A percentile compares a stretch with the other conserved stretches of the same genome.
Evolutionary conservation across 2,888 invertebrate genomes (phyloP).

Genomic region (Nephrotoma guestfalica): DNA sequence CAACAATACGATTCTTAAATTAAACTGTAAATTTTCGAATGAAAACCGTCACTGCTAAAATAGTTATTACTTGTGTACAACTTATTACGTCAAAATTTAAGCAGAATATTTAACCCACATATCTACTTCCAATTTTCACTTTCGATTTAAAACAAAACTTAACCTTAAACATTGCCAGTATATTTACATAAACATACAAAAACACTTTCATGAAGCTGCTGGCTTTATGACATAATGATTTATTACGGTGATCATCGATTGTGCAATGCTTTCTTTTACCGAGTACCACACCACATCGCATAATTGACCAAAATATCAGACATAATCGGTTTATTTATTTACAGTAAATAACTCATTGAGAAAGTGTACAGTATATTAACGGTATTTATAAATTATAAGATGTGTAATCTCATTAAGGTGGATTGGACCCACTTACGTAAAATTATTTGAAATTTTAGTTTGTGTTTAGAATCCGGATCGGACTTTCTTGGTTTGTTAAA

Average conservation of each 20-base stretch:
- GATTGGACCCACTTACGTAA: neutral
- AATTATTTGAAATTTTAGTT: neutral
- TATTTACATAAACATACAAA: neutral
- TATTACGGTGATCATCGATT: neutral
- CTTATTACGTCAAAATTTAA: neutral
- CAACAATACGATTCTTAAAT: no score
- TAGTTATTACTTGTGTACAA: neutral
- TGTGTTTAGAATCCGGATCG: no score
- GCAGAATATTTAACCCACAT: neutral
- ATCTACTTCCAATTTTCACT: neutral
- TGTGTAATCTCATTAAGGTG: neutral
- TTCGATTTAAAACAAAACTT: neutral
- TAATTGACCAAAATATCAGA: neutral
- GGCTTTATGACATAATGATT: neutral
- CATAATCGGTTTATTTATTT: neutral
- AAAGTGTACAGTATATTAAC: no score
- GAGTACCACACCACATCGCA: neutral
- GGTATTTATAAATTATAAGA: neutral
- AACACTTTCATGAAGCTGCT: neutral
- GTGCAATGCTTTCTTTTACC: neutral
- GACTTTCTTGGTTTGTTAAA: no score
- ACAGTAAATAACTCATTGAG: no score
- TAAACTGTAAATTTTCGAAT: no score
- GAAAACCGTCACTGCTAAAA: no score
- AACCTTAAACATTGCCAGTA: neutral